Conservation (phyloP, 2,888 invertebrate species). For the Sphaerophoria taeniata region DNA sequence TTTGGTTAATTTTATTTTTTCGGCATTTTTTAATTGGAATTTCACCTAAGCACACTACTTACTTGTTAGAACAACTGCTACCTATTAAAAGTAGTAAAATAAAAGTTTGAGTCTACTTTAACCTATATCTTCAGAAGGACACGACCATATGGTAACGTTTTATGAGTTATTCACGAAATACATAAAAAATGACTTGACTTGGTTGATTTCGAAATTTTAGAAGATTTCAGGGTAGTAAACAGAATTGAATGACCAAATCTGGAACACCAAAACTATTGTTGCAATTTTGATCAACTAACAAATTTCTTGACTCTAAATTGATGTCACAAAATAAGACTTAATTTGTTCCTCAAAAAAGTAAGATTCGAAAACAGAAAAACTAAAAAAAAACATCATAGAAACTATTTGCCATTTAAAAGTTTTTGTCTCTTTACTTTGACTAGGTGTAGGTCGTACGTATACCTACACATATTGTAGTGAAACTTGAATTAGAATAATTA, state of each 20-base stretch:
- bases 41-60: constrained; percentile 22
- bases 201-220: no score
- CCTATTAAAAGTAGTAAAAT: background rate
- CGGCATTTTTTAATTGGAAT: constrained; percentile 51
- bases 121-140: no score
- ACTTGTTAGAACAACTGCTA: background rate
- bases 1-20: constrained; percentile 37
- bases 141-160: no score
- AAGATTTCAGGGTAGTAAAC: no score
- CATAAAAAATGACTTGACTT: no score
- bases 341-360: background rate
- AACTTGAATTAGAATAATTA: constrained; percentile 37
- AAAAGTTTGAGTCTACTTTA: background rate
- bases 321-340: constrained; percentile 3
- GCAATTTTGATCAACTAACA: no score
- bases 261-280: background rate
- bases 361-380: background rate
- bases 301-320: background rate
- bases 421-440: constrained; percentile 11
- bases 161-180: no score
- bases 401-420: constrained; percentile 17
- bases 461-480: background rate
- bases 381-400: constrained; percentile 11
- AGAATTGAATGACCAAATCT: no score
- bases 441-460: constrained; percentile 14